These are phyloP conservation scores for Mesembrinibis cayennensis DNA, from an alignment of 2,113 vertebrate species.

Conservation along the genomic window DNA sequence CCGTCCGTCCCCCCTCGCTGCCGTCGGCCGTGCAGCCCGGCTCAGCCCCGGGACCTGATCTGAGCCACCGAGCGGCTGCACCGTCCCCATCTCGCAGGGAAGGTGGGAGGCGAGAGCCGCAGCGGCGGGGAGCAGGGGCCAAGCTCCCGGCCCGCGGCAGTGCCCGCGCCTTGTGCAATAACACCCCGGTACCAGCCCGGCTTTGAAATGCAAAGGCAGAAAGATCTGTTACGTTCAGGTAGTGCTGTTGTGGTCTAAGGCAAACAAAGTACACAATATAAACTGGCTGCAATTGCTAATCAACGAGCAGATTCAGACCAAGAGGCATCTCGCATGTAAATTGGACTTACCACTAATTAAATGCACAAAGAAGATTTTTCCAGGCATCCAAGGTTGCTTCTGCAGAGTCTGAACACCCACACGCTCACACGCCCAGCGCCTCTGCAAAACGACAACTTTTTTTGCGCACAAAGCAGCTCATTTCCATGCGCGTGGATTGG, in stretches of 20 bases:
- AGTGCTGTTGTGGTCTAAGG: neutral
- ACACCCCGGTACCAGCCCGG: neutral
- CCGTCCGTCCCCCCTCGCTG: rapidly evolving
- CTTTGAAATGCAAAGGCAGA: conserved; percentile 62
- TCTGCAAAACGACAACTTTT: neutral
- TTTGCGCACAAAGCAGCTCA: conserved; percentile 19
- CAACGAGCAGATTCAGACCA: conserved; percentile 21
- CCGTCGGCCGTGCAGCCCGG: rapidly evolving
- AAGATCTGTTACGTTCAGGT: neutral
- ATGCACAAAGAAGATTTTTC: conserved; percentile 49
- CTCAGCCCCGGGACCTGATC: neutral
- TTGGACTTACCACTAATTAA: conserved; percentile 4
- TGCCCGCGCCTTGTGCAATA: neutral
- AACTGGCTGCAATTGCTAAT: neutral
- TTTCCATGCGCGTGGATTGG: conserved; percentile 1
- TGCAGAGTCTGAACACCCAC: conserved; percentile 47
- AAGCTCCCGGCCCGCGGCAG: neutral
- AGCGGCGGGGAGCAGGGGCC: neutral
- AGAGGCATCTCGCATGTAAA: conserved; percentile 53
- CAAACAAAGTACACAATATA: neutral
- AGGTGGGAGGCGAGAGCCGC: rapidly evolving
- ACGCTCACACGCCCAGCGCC: conserved; percentile 28
- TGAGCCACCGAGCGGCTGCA: neutral
- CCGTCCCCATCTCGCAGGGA: rapidly evolving
- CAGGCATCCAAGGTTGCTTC: conserved; percentile 40